A percentile compares a stretch with the other conserved stretches of the same genome.
phyloP scores from a whole-genome alignment of 2,888 invertebrate species.

The Cephus spinipes region DNA sequence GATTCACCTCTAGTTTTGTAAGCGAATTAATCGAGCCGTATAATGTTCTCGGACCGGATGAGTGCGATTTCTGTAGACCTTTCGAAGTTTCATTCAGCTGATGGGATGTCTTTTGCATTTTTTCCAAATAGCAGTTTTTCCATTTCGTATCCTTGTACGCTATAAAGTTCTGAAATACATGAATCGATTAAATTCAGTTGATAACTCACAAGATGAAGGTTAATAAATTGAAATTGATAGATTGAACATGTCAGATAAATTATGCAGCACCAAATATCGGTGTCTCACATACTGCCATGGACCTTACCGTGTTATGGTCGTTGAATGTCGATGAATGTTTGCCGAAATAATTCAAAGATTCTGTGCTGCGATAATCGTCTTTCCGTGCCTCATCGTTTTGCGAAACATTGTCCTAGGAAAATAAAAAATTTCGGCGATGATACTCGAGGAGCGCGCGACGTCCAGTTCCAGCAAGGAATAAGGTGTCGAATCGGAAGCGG shows the following conservation, averaged over 20 bases:
- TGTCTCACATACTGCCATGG: not conserved
- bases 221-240: not conserved
- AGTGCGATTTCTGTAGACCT: slow-evolving; percentile 15
- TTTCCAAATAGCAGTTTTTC: slow-evolving; percentile 66
- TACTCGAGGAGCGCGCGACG: not conserved
- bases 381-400: not conserved
- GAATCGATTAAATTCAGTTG: not conserved
- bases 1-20: slow-evolving; percentile 65
- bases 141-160: slow-evolving; percentile 66
- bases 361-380: not conserved
- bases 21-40: slow-evolving; percentile 58
- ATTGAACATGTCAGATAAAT: not conserved
- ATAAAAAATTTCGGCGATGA: not conserved
- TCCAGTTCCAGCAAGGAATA: not conserved
- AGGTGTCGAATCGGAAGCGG: not conserved
- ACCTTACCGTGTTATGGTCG: slow-evolving; percentile 54
- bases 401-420: not conserved
- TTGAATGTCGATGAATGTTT: slow-evolving; percentile 44
- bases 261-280: not conserved
- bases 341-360: not conserved
- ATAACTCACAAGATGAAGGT: not conserved
- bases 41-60: slow-evolving; percentile 36
- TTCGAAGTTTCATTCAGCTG: slow-evolving; percentile 16
- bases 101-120: slow-evolving; percentile 32
- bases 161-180: slow-evolving; percentile 59